Evolutionary conservation across 2,113 vertebrate genomes (phyloP).

Genomic region (Pimephales promelas): DNA sequence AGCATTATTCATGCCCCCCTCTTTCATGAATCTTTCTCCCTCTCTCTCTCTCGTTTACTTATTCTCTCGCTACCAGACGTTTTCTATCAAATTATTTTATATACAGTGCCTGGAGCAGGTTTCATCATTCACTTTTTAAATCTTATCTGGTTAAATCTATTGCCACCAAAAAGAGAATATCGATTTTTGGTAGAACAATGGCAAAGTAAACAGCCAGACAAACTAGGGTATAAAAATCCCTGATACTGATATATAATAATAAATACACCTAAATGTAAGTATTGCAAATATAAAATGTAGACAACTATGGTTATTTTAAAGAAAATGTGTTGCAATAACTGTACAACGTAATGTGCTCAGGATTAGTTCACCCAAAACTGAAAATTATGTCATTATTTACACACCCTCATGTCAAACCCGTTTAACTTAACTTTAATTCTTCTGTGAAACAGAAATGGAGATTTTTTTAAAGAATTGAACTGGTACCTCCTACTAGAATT

Average conservation of each 20-base stretch:
- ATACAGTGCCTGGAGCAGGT: constrained; percentile 45
- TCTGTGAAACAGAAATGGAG: background rate
- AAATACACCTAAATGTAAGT: background rate
- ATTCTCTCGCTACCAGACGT: constrained; percentile 34
- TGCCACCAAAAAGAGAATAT: constrained; percentile 36
- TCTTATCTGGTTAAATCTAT: constrained; percentile 35
- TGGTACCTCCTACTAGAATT: background rate
- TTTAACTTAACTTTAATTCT: background rate
- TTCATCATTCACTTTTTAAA: constrained; percentile 51
- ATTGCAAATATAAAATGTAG: background rate
- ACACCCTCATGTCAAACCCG: constrained; percentile 3
- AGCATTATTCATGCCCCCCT: constrained; percentile 52
- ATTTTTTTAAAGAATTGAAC: background rate
- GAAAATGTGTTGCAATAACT: background rate
- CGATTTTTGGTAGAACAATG: constrained; percentile 16
- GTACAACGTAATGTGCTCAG: background rate
- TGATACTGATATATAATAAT: background rate
- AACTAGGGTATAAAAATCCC: background rate
- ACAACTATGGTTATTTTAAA: background rate
- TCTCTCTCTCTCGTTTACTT: constrained; percentile 24
- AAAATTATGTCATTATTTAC: constrained; percentile 6
- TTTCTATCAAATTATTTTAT: constrained; percentile 45
- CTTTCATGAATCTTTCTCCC: constrained; percentile 24
- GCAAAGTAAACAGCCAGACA: background rate
- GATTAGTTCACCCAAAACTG: background rate